These are phyloP conservation scores for Gymnocypris eckloni DNA, from an alignment of 2,797 vertebrate genomes.

Conservation along the genomic window DNA sequence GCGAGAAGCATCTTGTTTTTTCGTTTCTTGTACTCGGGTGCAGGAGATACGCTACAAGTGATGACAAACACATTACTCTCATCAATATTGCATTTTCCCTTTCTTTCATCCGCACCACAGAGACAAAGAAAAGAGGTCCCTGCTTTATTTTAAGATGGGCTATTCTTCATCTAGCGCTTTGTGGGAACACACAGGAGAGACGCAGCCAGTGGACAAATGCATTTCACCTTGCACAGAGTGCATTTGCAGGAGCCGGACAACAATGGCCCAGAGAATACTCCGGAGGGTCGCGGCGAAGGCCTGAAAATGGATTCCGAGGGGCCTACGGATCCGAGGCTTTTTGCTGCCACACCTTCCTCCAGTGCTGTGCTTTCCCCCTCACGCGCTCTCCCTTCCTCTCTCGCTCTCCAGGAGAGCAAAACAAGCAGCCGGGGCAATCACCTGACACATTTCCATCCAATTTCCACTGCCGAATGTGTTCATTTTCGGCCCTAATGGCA, in stretches of 20 bases:
- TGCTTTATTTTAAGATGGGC: slow-evolving; percentile 91
- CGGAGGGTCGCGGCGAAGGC: slow-evolving; percentile 83
- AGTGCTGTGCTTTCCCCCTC: slow-evolving; percentile 57
- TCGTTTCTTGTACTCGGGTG: slow-evolving; percentile 64
- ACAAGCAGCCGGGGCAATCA: slow-evolving; percentile 95
- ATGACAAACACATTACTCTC: slow-evolving; percentile 86
- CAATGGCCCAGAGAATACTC: slow-evolving; percentile 92
- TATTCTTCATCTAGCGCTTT: slow-evolving; percentile 86
- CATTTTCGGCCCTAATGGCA: slow-evolving; percentile 99
- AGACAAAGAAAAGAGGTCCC: slow-evolving; percentile 67
- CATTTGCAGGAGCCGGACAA: slow-evolving; percentile 91
- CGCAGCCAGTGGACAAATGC: slow-evolving; percentile 84
- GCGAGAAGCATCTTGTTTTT: neutral
- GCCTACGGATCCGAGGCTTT: slow-evolving; percentile 77
- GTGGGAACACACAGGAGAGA: slow-evolving; percentile 90
- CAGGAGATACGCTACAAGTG: slow-evolving; percentile 76
- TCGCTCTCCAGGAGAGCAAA: slow-evolving; percentile 82
- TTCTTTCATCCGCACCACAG: slow-evolving; percentile 66
- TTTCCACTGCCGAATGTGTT: slow-evolving; percentile 99
- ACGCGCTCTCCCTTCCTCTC: slow-evolving; percentile 70
- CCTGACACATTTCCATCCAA: slow-evolving; percentile 99
- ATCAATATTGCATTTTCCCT: slow-evolving; percentile 91
- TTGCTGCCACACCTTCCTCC: slow-evolving; percentile 86
- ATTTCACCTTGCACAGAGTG: slow-evolving; percentile 87
- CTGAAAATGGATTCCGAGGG: slow-evolving; percentile 86